Evolutionary conservation across 1,140 invertebrate genomes (phyloP), one percentile per base, ranked within the genome.

Genomic region (Dufourea novaeangliae): DNA sequence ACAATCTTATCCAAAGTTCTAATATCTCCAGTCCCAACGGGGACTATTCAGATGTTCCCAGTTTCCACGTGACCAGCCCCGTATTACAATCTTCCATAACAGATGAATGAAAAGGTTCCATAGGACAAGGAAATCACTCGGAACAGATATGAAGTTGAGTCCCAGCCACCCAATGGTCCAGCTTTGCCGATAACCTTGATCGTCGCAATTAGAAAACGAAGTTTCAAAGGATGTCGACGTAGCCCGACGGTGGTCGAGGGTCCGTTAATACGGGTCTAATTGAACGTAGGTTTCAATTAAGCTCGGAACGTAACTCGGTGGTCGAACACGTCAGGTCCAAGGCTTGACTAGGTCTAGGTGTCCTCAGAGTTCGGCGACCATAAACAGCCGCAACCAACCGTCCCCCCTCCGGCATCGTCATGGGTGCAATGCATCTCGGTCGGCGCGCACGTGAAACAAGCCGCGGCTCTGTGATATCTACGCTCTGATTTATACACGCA

Each of bases 401-500:
- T 44, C 56, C 12, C 32, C 52, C 56, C 34, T n/a, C 46, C 25
- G 12, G 14, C 62, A n/a, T 50, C 41, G 63, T 39, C 79, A 32
- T 54, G 63, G 80, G 62, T 73, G 83, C 84, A 80, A 86, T 86
- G 69, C 81, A 86, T 86, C 84, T 83, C 78, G 80, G 66, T 57
- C 66, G 76, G 52, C 54, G 52, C 54, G 64, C 80, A 79, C 64
- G 78, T 76, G 76, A 74, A 86, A 86, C 84, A 75, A 80, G 64
- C 79, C 50, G 34, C 72, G 32, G 66, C 71, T 52, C 63, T 82
- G 71, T 82, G 83, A 85, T 85, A 86, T 83, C n/a, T n/a, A n/a
- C 84, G 67, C 72, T 63, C 73, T 86, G 85, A 86, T 86, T 86
- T 86, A 86, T 86, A 86, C 63, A 83, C 85, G 84, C 80, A 86